These are phyloP conservation scores for Drosophila incognita DNA, from an alignment of 2,888 invertebrate species.

Conservation along the genomic window DNA sequence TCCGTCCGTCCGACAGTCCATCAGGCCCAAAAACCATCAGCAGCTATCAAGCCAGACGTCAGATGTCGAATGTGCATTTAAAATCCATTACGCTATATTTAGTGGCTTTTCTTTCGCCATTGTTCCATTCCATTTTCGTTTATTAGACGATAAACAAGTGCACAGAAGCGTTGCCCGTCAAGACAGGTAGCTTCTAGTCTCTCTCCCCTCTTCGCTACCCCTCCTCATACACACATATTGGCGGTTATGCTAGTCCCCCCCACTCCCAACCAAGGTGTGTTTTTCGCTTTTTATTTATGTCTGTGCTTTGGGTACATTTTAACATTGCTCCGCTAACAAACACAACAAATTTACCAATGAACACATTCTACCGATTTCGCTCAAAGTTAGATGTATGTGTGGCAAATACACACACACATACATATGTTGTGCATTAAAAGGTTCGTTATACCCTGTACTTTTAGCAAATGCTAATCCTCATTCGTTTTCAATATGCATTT, in stretches of 20 bases:
- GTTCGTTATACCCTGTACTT: neutral
- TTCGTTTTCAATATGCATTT: neutral
- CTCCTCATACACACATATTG: conserved; percentile 10
- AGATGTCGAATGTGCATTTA: conserved; percentile 68
- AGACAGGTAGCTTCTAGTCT: conserved; percentile 49
- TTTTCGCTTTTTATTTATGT: neutral
- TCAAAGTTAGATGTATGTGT: neutral
- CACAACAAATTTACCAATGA: conserved; percentile 43
- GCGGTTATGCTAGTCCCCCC: conserved; percentile 1
- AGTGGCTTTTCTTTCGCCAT: conserved; percentile 55
- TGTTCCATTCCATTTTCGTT: conserved; percentile 68
- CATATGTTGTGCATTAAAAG: neutral
- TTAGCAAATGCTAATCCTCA: neutral
- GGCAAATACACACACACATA: conserved; percentile 1
- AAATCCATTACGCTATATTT: conserved; percentile 70
- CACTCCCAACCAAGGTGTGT: neutral
- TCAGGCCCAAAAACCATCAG: conserved; percentile 49
- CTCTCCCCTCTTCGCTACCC: neutral
- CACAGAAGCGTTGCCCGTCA: conserved; percentile 35
- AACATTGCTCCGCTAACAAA: conserved; percentile 56
- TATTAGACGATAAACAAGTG: conserved; percentile 64
- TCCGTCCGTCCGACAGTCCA: conserved; percentile 21
- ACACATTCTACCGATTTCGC: conserved; percentile 25
- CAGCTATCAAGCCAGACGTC: conserved; percentile 58
- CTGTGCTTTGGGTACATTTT: conserved; percentile 45